Evolutionary conservation across 2,113 vertebrate genomes (phyloP).

Genomic region (Megalops atlanticus): DNA sequence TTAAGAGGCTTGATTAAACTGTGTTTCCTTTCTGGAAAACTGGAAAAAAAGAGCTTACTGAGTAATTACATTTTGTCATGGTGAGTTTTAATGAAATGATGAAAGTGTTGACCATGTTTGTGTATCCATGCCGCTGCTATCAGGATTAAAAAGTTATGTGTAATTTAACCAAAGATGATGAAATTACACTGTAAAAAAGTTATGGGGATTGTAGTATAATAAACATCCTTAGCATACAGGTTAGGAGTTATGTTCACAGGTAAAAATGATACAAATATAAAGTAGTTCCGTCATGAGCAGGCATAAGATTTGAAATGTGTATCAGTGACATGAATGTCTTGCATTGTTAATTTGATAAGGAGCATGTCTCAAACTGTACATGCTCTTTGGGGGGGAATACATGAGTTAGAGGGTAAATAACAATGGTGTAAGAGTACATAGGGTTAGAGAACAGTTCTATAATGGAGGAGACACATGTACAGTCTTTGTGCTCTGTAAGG

Average conservation of each 20-base stretch:
- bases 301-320: too few relatives aligned
- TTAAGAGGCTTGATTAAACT: slow-evolving; percentile 7
- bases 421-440: too few relatives aligned
- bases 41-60: background rate
- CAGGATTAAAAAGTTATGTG: slow-evolving; percentile 58
- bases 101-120: slow-evolving; percentile 47
- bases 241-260: background rate
- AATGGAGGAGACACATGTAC: background rate
- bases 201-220: slow-evolving; percentile 40
- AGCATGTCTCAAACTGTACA: too few relatives aligned
- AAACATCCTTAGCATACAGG: background rate
- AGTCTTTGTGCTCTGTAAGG: background rate
- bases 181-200: slow-evolving; percentile 69
- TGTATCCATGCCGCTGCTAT: slow-evolving; percentile 54
- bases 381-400: too few relatives aligned
- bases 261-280: background rate
- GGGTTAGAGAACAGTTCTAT: too few relatives aligned
- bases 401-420: too few relatives aligned
- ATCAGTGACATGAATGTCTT: too few relatives aligned
- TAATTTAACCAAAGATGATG: slow-evolving; percentile 65
- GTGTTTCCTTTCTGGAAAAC: background rate
- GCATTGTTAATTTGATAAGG: background rate
- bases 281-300: background rate
- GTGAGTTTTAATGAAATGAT: slow-evolving; percentile 59
- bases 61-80: background rate